These are phyloP conservation scores for Acrobasis suavella DNA, from an alignment of 2,888 invertebrate species.

Conservation along the genomic window DNA sequence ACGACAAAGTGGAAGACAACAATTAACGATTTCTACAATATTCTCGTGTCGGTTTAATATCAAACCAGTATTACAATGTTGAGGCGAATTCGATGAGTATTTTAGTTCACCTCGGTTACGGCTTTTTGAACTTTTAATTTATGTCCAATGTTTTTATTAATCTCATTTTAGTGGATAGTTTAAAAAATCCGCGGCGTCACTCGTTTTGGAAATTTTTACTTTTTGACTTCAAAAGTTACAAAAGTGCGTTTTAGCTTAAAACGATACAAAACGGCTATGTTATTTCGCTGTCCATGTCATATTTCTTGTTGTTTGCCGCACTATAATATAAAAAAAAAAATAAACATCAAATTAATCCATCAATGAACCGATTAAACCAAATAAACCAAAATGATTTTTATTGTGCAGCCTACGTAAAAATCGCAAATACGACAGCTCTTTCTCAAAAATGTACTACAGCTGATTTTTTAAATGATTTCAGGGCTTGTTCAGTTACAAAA, in stretches of 20 bases:
- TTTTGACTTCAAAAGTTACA: not conserved
- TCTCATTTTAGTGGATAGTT: conserved; percentile 36
- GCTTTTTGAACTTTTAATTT: conserved; percentile 1
- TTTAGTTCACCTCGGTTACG: conserved; percentile 19
- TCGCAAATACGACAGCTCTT: too few species aligned
- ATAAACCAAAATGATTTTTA: too few species aligned
- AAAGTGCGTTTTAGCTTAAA: not conserved
- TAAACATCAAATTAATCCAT: too few species aligned
- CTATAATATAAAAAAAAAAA: too few species aligned
- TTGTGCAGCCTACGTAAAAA: too few species aligned
- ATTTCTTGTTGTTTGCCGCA: too few species aligned
- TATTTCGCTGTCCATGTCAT: too few species aligned
- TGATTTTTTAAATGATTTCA: too few species aligned
- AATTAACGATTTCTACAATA: not conserved
- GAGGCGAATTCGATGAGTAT: conserved; percentile 47
- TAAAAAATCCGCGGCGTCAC: conserved; percentile 10
- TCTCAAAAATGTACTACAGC: too few species aligned
- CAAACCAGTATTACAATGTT: conserved; percentile 68
- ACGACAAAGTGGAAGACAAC: not conserved
- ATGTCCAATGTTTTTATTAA: conserved; percentile 30
- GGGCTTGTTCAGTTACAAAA: too few species aligned
- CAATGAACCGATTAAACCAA: too few species aligned
- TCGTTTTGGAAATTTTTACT: not conserved
- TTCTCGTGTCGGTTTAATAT: conserved; percentile 33
- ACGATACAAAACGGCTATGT: too few species aligned